A percentile compares a stretch with the other conserved stretches of the same genome.
phyloP scores from a whole-genome alignment of 2,797 vertebrate species.

The Otolemur crassicaudatus region DNA sequence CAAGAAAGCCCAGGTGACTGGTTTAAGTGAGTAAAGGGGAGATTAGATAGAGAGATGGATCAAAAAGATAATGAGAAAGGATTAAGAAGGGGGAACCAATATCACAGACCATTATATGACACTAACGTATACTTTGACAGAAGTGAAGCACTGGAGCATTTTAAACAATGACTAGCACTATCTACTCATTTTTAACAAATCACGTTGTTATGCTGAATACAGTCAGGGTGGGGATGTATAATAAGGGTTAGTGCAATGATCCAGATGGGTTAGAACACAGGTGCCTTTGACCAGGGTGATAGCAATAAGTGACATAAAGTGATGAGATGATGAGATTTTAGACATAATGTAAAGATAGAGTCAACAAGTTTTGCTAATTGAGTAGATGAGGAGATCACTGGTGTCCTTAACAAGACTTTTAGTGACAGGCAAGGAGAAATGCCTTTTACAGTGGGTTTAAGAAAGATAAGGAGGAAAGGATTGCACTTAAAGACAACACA shows the following conservation, averaged over 20 bases:
- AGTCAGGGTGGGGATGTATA: not conserved
- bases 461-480: not conserved
- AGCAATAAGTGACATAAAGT: not conserved
- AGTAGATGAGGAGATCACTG: not conserved
- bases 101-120: not conserved
- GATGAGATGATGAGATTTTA: not conserved
- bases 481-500: not conserved
- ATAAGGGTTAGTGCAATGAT: not conserved
- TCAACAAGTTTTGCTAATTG: not conserved
- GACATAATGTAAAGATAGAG: not conserved
- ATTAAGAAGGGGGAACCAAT: not conserved
- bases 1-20: not conserved
- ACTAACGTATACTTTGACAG: not conserved
- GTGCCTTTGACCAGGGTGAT: not conserved
- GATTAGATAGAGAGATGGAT: not conserved
- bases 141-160: not conserved
- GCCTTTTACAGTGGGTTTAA: not conserved
- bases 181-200: not conserved
- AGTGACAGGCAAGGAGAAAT: not conserved
- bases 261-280: not conserved
- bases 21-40: not conserved
- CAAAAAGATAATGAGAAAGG: not conserved
- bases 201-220: not conserved
- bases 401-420: not conserved
- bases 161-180: not conserved